Evolutionary conservation across 2,797 vertebrate genomes (phyloP), one percentile per base, ranked within the genome.

Genomic region (Pseudochromis fuscus): DNA sequence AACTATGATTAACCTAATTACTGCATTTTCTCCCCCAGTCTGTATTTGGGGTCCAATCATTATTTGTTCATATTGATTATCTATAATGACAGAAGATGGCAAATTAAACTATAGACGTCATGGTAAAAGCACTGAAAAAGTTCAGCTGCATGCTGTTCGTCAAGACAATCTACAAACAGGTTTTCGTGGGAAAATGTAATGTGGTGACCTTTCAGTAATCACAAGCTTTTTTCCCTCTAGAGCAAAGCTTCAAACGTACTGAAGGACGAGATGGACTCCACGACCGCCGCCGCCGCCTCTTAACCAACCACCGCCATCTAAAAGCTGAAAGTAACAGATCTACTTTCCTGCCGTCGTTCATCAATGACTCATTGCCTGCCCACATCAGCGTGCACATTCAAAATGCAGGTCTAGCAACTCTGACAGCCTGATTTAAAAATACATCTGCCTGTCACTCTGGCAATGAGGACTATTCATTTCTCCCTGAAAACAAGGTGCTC

Each of bases 401-500:
- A 52, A 58, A 55, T 25, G 31, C 35, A 49, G 25, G 40, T 62
- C 21, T 44, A 67, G 42, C 27, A 19, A 45, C 52, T 38, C 38
- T 51, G 27, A 57, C 45, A 63, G 51, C n/a, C 55, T 38, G 35
- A 74, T 56, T 70, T 27, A 23, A 62, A 68, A 7, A 2, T 45
- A 44, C 25, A 70, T 63, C 62, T 5, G 4, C 63, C 75, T 56
- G 56, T 46, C 75, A 51, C 28, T 55, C 13, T 15, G 1, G 30
- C 2, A 1, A 56, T 0, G 0, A 63, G 13, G 33, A 37, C 37
- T 49, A 30, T 60, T 69, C 40, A 59, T 80, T 72, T 77, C 60
- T 63, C 49, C 48, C 25, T 28, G 68, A 75, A 74, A 79, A 83
- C 62, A 50, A 74, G 67, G 42, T 4, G 3, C 52, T 66, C 75